phyloP scores from a whole-genome alignment of 2,888 invertebrate species.

The Lathronympha strigana region DNA sequence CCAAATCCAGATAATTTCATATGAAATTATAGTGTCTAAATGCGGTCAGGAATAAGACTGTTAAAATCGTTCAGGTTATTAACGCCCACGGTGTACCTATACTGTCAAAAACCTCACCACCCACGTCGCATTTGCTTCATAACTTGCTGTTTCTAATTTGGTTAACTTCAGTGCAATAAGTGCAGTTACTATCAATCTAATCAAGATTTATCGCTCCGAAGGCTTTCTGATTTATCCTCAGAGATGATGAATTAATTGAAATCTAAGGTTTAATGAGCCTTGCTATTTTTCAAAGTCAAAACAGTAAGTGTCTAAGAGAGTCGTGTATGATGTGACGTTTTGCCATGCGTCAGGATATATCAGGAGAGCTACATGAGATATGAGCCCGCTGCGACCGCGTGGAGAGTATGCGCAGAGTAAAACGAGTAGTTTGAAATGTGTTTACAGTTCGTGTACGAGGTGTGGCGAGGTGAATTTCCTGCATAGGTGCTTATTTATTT shows the following conservation, averaged over 20 bases:
- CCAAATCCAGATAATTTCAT: too few species aligned
- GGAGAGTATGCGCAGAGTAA: conserved; percentile 6
- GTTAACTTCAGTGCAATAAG: neutral
- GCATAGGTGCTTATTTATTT: too few species aligned
- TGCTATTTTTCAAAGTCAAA: neutral
- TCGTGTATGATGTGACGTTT: neutral
- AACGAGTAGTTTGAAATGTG: conserved; percentile 12
- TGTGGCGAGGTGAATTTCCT: too few species aligned
- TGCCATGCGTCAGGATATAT: neutral
- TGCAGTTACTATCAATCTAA: conserved; percentile 19
- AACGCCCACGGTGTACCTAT: too few species aligned
- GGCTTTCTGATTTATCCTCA: conserved; percentile 14
- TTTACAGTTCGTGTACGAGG: too few species aligned
- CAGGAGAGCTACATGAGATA: conserved; percentile 20
- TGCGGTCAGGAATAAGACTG: too few species aligned
- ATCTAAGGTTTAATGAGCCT: conserved; percentile 24
- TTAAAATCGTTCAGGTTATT: too few species aligned
- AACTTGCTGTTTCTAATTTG: neutral
- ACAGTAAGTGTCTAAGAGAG: neutral
- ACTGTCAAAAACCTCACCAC: neutral
- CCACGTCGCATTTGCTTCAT: neutral
- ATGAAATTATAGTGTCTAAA: too few species aligned
- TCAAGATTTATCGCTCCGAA: conserved; percentile 14
- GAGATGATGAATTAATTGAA: conserved; percentile 30
- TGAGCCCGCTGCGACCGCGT: conserved; percentile 10